A percentile compares a stretch with the other conserved stretches of the same genome.
These are phyloP conservation scores for Acronicta psi DNA, from an alignment of 2,888 invertebrate genomes.

Conservation along the genomic window DNA sequence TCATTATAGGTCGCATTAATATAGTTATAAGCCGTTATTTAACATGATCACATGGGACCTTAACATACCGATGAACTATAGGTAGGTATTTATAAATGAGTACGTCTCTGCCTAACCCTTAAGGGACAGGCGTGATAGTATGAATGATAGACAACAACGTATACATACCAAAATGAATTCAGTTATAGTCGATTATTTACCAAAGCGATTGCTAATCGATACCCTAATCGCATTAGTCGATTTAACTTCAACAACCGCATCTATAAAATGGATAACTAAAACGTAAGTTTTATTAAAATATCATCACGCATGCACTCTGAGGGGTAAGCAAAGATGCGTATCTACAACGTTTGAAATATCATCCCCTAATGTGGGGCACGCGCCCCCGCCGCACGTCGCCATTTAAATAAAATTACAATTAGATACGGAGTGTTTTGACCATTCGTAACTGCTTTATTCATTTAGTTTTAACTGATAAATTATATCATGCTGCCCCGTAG, in stretches of 20 bases:
- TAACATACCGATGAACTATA: no score
- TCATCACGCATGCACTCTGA: constrained; percentile 38
- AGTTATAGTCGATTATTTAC: no score
- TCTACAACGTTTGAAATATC: constrained; percentile 56
- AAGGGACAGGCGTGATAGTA: no score
- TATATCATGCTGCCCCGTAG: constrained; percentile 25
- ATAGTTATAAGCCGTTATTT: no score
- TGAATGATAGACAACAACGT: no score
- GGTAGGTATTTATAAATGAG: no score
- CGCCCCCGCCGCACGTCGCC: constrained; percentile 50
- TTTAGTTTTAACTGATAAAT: constrained; percentile 68
- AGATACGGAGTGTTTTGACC: constrained; percentile 76
- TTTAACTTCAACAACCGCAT: not conserved
- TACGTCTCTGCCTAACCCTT: no score
- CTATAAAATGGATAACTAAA: constrained; percentile 12
- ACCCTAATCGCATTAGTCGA: constrained; percentile 9
- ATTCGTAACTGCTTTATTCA: constrained; percentile 69
- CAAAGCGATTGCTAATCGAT: not conserved
- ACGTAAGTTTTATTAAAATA: constrained; percentile 46
- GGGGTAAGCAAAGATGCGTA: constrained; percentile 50
- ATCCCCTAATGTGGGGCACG: constrained; percentile 52
- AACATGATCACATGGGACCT: no score
- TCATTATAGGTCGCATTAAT: no score
- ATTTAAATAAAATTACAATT: constrained; percentile 85
- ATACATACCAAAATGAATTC: no score